phyloP scores from a whole-genome alignment of 1,140 invertebrate genomes.

The Platyura marginata region DNA sequence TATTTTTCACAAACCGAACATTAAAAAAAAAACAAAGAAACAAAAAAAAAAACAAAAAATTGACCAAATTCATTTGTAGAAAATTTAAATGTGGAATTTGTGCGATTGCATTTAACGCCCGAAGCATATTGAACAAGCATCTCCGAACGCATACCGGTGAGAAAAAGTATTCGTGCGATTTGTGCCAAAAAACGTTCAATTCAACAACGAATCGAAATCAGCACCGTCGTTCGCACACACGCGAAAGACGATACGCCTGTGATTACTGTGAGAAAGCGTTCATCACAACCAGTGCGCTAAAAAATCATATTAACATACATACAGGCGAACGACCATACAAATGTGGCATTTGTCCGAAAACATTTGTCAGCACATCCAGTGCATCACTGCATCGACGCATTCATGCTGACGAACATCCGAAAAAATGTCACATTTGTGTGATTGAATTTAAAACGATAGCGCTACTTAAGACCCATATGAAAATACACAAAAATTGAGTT shows the following conservation, averaged over 20 bases:
- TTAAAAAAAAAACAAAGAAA: no score
- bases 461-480: no score
- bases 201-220: background rate
- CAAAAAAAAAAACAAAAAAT: no score
- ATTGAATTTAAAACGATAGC: no score
- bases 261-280: background rate
- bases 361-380: background rate
- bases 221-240: background rate
- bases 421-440: no score
- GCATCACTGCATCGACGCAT: background rate
- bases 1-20: no score
- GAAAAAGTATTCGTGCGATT: background rate
- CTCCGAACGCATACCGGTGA: background rate
- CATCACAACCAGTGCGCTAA: background rate
- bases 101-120: no score
- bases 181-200: background rate
- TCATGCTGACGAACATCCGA: no score
- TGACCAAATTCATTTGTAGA: no score
- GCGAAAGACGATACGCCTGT: background rate
- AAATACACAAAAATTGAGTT: no score
- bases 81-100: no score
- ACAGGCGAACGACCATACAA: background rate
- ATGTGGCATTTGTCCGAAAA: background rate
- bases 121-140: no score
- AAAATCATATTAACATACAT: background rate